Base-by-base conservation (phyloP, 2,888 invertebrate genomes). In the Xestia sexstrigata region DNA sequence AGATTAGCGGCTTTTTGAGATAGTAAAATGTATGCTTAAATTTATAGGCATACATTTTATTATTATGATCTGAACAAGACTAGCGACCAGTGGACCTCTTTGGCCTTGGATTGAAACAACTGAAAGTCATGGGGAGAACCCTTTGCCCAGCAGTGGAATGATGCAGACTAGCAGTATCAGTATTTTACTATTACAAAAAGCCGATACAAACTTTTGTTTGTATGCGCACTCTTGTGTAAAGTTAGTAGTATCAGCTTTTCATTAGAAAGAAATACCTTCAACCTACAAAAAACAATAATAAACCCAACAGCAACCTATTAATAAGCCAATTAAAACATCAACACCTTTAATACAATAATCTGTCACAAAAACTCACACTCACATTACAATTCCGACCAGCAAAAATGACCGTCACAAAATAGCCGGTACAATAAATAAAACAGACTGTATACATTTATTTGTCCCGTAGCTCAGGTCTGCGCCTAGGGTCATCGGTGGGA, bases 401-500 rank as follows among this genome's bases (percentile, higher is more conserved):
- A 62, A 62, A 75, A 84, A 55, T 67, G 2, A 8, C 66, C 66
- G 26, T 63, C 76, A 60, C 55, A 82, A 74, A 74, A 73, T 65
- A 49, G 30, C 26, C 11, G 35, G 49, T 30, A 74, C 67, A 67
- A 81, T 81, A 81, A 87, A 87, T 68, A 84, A 84, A 75, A 73
- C 62, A 62, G 42, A 75, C 70, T 70, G 70, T 68, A 42, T 52
- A 65, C 78, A 52, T 84, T 87, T 84, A 76, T 84, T 62, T 74
- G 85, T 78, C 71, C 75, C 75, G 8, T 30, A 74, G 67, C 52
- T 63, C 65, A 78, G n/a, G 15, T 52, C 39, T 39, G 58, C 76
- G 71, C 39, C 76, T 73, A 35, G 78, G 83, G 89, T 81, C 82
- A 86, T 84, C 83, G 67, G 52, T n/a, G 70, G 69, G 73, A 55